Evolutionary conservation across 2,113 vertebrate species (phyloP).

Genomic region (Mohoua ochrocephala): DNA sequence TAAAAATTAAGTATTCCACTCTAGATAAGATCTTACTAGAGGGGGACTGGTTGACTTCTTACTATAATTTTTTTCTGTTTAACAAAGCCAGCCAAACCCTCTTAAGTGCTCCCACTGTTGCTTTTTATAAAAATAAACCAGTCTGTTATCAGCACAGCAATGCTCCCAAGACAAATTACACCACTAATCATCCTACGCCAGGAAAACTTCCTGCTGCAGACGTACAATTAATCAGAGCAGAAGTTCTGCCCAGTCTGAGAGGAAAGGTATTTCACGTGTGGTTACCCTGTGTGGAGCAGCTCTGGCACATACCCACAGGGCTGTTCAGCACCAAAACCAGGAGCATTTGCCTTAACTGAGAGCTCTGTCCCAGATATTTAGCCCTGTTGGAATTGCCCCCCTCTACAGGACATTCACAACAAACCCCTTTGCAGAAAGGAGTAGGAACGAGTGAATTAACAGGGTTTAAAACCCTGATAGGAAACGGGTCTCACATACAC

Average conservation of each 20-base stretch:
- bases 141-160: conserved; percentile 14
- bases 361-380: not conserved
- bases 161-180: conserved; percentile 22
- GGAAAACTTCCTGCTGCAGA: conserved; percentile 2
- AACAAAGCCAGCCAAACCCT: not conserved
- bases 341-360: not conserved
- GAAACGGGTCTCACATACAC: not conserved
- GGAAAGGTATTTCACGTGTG: not conserved
- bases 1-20: not conserved
- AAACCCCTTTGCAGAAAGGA: not conserved
- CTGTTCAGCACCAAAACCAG: not conserved
- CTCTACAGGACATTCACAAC: not conserved
- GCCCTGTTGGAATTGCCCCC: not conserved
- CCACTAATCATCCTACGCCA: not conserved
- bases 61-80: not conserved
- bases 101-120: not conserved
- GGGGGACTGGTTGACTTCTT: not conserved
- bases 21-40: conserved; percentile 31
- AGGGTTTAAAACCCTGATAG: not conserved
- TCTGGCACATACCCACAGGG: not conserved
- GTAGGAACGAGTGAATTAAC: not conserved
- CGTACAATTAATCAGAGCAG: not conserved
- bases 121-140: not conserved
- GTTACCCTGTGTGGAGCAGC: not conserved
- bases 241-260: not conserved